Evolutionary conservation across 2,113 vertebrate species (phyloP), one percentile per base, ranked within the genome.

Genomic region (Clarias batrachus): DNA sequence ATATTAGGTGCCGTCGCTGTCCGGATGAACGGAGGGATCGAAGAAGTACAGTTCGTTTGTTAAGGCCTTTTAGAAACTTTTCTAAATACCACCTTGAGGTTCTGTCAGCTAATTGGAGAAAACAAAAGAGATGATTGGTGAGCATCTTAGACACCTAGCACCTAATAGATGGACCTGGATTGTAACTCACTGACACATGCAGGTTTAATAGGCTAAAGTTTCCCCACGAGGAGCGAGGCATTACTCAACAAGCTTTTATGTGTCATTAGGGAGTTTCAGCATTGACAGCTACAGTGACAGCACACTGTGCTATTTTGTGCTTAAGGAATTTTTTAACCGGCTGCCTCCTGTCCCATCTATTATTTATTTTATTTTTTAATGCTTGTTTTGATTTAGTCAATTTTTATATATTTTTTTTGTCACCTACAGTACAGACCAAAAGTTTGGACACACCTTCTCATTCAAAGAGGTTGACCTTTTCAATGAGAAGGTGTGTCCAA

Each of bases 1-100:
- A 85, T 79, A 56, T 85, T 27, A 79, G 74, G 48, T 80, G 48
- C 56, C 84, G 8, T 68, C 41, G 60, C 30, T 85, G 74, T 66
- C 84, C 27, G 25, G 27, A 68, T 85, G 74, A 79, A 85, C 59
- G n/a, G 27, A 79, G 21, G 41, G 17, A 79, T 23, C 30, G 70
- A 80, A 62, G 17, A 56, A 23, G 25, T 52, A 59, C 80, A 25
- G 76, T n/a, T 70, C 5, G 4, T 70, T 48, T 83, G 48, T 52
- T 60, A 9, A 21, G 79, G 79, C 8, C 16, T 81, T 70, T 68
- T 70, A 23, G 48, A 70, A 70, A 68, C 48, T 83, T 83, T 83
- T 23, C 4, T 2, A 83, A 83, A 83, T 83, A n/a, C n/a, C 62
- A 83, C 62, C 48, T 82, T 56, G 48, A 56, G 52, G 41, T 70